Evolutionary conservation across 2,113 vertebrate species (phyloP).

Genomic region (Phyllostomus discolor): DNA sequence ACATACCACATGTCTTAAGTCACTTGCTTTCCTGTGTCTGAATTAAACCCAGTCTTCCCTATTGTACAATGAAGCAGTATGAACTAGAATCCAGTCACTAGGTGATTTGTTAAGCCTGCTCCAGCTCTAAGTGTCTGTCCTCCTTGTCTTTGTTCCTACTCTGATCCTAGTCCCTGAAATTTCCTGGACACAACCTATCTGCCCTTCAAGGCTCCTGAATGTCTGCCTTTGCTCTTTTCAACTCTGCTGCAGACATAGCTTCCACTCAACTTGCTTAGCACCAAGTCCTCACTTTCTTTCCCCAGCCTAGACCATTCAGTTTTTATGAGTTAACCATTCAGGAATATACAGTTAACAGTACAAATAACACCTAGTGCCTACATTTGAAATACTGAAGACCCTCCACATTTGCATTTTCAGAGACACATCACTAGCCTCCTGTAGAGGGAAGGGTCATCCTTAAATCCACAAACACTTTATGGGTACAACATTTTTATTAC

Average conservation of each 20-base stretch:
- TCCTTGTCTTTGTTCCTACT: neutral
- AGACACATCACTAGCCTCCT: neutral
- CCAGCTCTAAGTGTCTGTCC: neutral
- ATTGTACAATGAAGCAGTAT: neutral
- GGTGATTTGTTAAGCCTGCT: neutral
- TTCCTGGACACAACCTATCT: neutral
- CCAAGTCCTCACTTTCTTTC: neutral
- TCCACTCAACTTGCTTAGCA: neutral
- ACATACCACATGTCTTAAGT: neutral
- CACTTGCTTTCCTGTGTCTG: neutral
- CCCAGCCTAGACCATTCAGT: neutral
- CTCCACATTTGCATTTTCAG: neutral
- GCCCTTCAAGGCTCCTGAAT: neutral
- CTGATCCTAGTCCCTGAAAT: neutral
- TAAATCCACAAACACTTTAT: neutral
- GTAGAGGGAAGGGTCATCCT: neutral
- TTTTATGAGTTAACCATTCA: neutral
- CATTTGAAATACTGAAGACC: conserved; percentile 6
- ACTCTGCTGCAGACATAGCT: neutral
- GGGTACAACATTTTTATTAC: neutral
- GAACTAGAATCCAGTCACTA: neutral
- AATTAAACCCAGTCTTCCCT: neutral
- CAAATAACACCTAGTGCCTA: neutral
- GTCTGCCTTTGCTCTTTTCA: neutral
- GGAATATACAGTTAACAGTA: neutral